A percentile compares a stretch with the other conserved stretches of the same genome.
Evolutionary conservation across 2,888 invertebrate species (phyloP).

Genomic region (Halictus quadricinctus): DNA sequence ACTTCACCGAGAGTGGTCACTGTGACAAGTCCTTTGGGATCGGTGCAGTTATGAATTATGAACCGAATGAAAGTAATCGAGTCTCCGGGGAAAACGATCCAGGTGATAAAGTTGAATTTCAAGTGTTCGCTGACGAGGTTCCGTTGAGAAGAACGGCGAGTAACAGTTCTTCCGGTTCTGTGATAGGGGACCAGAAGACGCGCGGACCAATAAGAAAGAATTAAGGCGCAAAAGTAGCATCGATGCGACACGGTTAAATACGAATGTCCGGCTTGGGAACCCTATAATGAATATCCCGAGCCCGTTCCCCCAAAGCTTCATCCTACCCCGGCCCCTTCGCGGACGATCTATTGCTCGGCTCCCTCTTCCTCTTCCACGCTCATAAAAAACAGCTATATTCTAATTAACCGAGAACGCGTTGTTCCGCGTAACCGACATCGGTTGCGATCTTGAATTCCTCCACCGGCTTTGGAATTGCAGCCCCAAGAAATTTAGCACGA

Average conservation of each 20-base stretch:
- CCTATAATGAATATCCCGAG: constrained; percentile 80
- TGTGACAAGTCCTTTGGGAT: not conserved
- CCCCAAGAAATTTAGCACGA: not conserved
- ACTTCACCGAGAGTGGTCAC: not conserved
- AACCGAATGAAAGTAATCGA: not conserved
- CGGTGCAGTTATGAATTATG: not conserved
- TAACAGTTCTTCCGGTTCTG: not conserved
- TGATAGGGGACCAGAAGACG: not conserved
- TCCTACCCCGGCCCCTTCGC: constrained; percentile 61
- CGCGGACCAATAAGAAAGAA: constrained; percentile 39
- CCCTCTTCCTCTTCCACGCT: constrained; percentile 83
- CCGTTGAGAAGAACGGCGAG: not conserved
- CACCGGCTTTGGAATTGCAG: not conserved
- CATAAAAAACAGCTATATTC: constrained; percentile 83
- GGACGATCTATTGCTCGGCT: constrained; percentile 71
- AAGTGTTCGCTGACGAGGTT: not conserved
- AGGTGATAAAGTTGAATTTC: not conserved
- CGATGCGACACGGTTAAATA: constrained; percentile 76
- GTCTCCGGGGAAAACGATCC: not conserved
- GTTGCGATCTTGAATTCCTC: constrained; percentile 47
- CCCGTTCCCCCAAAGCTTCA: constrained; percentile 64
- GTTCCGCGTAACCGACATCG: constrained; percentile 63
- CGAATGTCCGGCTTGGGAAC: constrained; percentile 81
- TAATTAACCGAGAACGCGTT: constrained; percentile 79
- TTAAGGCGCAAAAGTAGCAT: constrained; percentile 50